A percentile compares a stretch with the other conserved stretches of the same genome.
phyloP scores from a whole-genome alignment of 2,797 vertebrate species.

The Pygocentrus nattereri region DNA sequence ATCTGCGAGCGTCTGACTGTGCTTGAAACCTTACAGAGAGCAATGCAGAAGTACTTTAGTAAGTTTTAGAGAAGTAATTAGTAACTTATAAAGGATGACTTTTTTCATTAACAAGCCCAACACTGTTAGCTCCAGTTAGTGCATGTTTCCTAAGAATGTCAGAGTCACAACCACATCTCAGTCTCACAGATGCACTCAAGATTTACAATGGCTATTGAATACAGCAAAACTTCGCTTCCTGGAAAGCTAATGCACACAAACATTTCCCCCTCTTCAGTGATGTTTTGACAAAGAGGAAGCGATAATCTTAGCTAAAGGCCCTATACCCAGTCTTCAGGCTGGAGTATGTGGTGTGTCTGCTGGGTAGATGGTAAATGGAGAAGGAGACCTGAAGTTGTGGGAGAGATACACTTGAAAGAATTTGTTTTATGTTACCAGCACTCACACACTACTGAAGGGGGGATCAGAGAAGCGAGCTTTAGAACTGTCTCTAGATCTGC shows the following conservation, averaged over 20 bases:
- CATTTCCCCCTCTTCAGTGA: not conserved
- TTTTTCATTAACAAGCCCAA: no score
- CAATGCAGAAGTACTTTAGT: no score
- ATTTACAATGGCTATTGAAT: not conserved
- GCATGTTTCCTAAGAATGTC: no score
- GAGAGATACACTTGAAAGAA: slow-evolving; percentile 40
- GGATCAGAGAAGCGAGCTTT: slow-evolving; percentile 50
- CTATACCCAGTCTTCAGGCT: not conserved
- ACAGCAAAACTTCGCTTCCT: not conserved
- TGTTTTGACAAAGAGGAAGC: not conserved
- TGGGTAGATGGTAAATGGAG: slow-evolving; percentile 20
- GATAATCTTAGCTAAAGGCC: slow-evolving; percentile 16
- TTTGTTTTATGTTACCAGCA: slow-evolving; percentile 57
- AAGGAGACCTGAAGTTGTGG: slow-evolving; percentile 22
- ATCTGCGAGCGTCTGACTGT: no score
- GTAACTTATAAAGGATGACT: no score
- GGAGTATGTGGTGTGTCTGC: not conserved
- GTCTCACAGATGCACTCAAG: not conserved
- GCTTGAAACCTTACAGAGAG: no score
- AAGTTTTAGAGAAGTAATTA: no score
- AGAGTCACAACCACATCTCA: not conserved
- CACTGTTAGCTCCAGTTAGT: no score
- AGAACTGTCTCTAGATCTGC: slow-evolving; percentile 46
- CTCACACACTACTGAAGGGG: slow-evolving; percentile 42
- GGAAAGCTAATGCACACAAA: not conserved